A percentile compares a stretch with the other conserved stretches of the same genome.
These are phyloP conservation scores for Tinamus guttatus DNA, from an alignment of 2,113 vertebrate species.

Conservation along the genomic window DNA sequence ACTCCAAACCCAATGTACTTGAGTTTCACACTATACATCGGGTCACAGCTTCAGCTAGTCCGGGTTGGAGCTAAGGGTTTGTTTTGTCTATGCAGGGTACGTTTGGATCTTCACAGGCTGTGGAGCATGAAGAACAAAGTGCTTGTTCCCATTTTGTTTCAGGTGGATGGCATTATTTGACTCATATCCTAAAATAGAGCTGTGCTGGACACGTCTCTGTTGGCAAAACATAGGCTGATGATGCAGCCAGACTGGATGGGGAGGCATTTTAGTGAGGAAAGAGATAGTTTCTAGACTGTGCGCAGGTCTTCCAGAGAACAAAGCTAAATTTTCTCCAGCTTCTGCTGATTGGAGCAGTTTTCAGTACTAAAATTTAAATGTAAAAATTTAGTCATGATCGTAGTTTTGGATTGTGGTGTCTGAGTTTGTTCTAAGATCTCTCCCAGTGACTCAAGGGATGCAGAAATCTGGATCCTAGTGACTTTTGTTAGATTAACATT, in stretches of 20 bases:
- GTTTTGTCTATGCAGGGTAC: neutral
- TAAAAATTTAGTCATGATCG: neutral
- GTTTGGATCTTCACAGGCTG: neutral
- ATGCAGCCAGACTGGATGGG: neutral
- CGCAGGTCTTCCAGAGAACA: neutral
- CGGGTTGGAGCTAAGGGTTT: neutral
- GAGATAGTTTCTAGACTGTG: neutral
- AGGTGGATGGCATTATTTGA: neutral
- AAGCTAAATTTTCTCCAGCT: neutral
- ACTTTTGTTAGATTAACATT: neutral
- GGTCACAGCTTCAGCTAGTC: neutral
- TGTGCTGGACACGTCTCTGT: neutral
- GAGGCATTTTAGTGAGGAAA: neutral
- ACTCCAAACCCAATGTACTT: rapidly evolving
- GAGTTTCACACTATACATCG: neutral
- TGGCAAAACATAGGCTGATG: neutral
- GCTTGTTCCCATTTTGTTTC: neutral
- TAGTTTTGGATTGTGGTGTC: neutral
- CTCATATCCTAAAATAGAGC: neutral
- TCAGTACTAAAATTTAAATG: neutral
- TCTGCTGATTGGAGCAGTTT: neutral
- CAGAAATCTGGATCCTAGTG: neutral
- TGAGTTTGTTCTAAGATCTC: neutral
- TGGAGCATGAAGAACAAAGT: neutral
- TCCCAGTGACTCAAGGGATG: neutral